Conservation (phyloP, 2,888 invertebrate species). For the Amphimallon solstitiale region DNA sequence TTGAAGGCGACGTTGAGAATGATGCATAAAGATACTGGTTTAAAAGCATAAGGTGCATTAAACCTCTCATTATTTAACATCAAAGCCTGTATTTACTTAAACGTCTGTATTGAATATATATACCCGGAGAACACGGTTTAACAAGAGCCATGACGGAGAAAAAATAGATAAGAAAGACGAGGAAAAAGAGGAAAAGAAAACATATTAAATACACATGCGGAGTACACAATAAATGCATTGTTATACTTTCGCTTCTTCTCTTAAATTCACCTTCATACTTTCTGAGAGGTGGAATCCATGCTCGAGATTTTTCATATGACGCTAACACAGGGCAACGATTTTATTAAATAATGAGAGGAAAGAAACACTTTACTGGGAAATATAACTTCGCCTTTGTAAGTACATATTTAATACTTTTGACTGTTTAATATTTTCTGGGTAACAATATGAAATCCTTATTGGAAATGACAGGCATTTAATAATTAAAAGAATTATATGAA, state of each 20-base stretch:
- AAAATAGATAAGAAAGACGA: constrained; percentile 44
- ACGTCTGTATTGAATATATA: constrained; percentile 50
- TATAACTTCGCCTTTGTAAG: too few relatives aligned
- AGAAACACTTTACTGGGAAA: too few relatives aligned
- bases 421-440: too few relatives aligned
- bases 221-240: constrained; percentile 20
- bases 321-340: not conserved
- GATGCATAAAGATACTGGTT: constrained; percentile 48
- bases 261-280: constrained; percentile 1
- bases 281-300: constrained; percentile 6
- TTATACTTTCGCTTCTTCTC: constrained; percentile 23
- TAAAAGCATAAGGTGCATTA: constrained; percentile 52
- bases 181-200: constrained; percentile 40
- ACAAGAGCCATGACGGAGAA: constrained; percentile 37
- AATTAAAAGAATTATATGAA: too few relatives aligned
- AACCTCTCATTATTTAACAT: constrained; percentile 55
- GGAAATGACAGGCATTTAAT: too few relatives aligned
- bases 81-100: constrained; percentile 56
- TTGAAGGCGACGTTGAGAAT: constrained; percentile 18
- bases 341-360: too few relatives aligned
- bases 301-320: not conserved
- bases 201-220: constrained; percentile 13
- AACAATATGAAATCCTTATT: too few relatives aligned
- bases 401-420: too few relatives aligned
- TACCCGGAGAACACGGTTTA: constrained; percentile 32